A percentile compares a stretch with the other conserved stretches of the same genome.
phyloP scores from a whole-genome alignment of 2,888 invertebrate genomes.

The Stenchaetothrips biformis region DNA sequence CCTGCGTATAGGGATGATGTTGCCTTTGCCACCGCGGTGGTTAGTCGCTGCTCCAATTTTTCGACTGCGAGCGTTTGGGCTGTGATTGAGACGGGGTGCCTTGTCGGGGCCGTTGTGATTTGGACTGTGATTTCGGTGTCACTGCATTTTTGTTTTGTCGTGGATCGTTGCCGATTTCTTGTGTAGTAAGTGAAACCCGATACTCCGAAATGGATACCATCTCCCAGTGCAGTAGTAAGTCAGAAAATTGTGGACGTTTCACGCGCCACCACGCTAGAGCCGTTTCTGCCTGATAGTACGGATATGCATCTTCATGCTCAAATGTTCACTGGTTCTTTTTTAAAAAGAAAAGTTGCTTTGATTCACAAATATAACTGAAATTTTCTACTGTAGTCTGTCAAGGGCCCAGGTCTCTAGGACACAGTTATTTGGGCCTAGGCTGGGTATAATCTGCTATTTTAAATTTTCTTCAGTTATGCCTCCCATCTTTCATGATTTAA shows the following conservation, averaged over 20 bases:
- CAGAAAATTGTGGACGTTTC: neutral
- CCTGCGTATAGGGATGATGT: constrained; percentile 15
- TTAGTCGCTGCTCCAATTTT: constrained; percentile 18
- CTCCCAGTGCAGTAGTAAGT: neutral
- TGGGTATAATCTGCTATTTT: neutral
- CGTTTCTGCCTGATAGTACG: no score
- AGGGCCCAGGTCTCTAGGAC: constrained; percentile 15
- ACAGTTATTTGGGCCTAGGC: constrained; percentile 18
- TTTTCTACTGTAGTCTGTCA: neutral
- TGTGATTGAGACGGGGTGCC: no score
- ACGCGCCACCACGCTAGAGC: no score
- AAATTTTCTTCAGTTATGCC: neutral
- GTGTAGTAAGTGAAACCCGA: neutral
- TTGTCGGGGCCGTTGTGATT: no score
- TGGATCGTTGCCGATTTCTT: neutral
- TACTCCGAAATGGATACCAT: constrained; percentile 17
- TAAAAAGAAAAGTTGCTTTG: no score
- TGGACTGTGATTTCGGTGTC: no score
- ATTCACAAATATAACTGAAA: neutral
- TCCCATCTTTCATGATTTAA: no score
- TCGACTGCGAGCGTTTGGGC: neutral
- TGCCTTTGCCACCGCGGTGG: neutral
- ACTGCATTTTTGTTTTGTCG: neutral
- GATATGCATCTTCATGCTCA: no score
- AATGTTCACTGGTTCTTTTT: no score